phyloP scores from a whole-genome alignment of 2,797 vertebrate species.

The Tragelaphus eurycerus region DNA sequence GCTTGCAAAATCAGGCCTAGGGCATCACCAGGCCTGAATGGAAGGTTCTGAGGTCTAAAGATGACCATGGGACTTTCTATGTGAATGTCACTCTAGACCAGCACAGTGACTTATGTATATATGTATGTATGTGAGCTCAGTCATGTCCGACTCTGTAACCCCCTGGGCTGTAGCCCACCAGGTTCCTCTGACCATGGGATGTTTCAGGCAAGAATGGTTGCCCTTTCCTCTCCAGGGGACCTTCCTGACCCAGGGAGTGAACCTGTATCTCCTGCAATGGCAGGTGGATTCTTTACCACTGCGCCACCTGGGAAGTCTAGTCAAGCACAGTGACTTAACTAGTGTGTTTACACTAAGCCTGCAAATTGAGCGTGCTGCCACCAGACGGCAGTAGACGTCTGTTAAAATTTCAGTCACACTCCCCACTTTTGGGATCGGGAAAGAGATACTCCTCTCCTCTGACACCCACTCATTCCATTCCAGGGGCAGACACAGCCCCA shows the following conservation, averaged over 20 bases:
- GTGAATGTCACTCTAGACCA: not conserved
- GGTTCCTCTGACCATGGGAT: not conserved
- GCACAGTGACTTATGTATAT: not conserved
- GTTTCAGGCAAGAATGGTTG: not conserved
- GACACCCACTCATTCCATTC: not conserved
- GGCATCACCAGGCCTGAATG: not conserved
- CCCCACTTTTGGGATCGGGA: not conserved
- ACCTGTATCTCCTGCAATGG: not conserved
- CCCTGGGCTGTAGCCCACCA: not conserved
- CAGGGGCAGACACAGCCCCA: not conserved
- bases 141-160: not conserved
- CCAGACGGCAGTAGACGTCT: not conserved
- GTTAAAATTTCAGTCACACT: not conserved
- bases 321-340: not conserved
- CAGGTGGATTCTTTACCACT: not conserved
- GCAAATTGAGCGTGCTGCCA: not conserved
- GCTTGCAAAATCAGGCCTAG: not conserved
- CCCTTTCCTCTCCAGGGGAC: not conserved
- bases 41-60: not conserved
- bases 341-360: not conserved
- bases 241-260: not conserved
- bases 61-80: not conserved
- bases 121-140: not conserved
- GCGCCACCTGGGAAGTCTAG: not conserved
- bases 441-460: not conserved